These are phyloP conservation scores for Cisticola juncidis DNA, from an alignment of 2,113 vertebrate species.

Conservation along the genomic window DNA sequence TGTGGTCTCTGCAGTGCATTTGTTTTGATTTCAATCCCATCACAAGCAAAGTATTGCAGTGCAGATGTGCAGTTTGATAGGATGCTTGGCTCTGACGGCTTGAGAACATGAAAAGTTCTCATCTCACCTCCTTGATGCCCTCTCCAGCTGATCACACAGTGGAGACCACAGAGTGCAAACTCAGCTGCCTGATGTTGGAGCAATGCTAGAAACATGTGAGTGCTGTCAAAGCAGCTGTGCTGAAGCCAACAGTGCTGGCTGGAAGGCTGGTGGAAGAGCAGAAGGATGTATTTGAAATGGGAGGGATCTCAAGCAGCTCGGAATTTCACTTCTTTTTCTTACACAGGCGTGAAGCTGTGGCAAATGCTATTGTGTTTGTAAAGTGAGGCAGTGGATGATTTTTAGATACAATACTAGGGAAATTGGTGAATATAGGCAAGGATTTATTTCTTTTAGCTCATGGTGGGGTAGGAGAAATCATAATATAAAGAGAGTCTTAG, in stretches of 20 bases:
- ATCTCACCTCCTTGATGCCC: not conserved
- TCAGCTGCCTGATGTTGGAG: not conserved
- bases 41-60: not conserved
- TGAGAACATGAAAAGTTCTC: not conserved
- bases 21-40: not conserved
- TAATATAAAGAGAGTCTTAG: not conserved
- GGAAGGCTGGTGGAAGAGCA: not conserved
- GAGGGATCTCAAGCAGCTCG: not conserved
- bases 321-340: not conserved
- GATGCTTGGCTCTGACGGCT: not conserved
- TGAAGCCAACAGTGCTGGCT: not conserved
- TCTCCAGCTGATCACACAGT: not conserved
- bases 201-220: not conserved
- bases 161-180: not conserved
- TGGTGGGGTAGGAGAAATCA: not conserved
- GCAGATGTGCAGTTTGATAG: not conserved
- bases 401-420: not conserved
- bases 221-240: not conserved
- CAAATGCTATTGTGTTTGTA: not conserved
- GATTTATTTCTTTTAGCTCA: not conserved
- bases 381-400: not conserved
- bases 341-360: not conserved
- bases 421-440: not conserved
- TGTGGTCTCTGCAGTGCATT: not conserved
- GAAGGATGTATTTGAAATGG: not conserved